Evolutionary conservation across 2,797 vertebrate species (phyloP).

Genomic region (Falco rusticolus): DNA sequence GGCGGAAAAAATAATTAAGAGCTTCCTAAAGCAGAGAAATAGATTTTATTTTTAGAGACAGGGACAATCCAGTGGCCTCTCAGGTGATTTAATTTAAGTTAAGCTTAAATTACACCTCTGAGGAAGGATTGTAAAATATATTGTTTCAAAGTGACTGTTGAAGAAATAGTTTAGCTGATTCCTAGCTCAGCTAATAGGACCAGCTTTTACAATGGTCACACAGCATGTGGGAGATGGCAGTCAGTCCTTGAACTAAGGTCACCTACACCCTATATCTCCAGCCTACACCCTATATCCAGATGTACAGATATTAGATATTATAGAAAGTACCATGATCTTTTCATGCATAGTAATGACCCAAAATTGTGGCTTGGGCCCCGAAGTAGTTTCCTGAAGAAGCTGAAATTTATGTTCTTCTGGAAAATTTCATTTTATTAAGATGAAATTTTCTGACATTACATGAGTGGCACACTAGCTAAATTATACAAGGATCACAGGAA

Average conservation of each 20-base stretch:
- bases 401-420: neutral
- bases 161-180: neutral
- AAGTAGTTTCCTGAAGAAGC: neutral
- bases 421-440: neutral
- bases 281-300: neutral
- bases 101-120: neutral
- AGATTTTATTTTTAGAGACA: neutral
- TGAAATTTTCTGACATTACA: neutral
- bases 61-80: neutral
- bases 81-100: neutral
- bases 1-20: neutral
- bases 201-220: neutral
- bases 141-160: neutral
- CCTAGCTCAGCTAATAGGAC: neutral
- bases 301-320: neutral
- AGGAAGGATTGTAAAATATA: neutral
- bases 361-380: neutral
- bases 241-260: neutral
- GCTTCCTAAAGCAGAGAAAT: neutral
- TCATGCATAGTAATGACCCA: neutral
- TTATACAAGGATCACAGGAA: neutral
- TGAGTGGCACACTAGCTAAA: neutral
- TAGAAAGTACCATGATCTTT: neutral
- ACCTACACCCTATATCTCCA: neutral
- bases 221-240: neutral